These are phyloP conservation scores for Malthinus seriepunctatus DNA, from an alignment of 2,888 invertebrate species.

Conservation along the genomic window DNA sequence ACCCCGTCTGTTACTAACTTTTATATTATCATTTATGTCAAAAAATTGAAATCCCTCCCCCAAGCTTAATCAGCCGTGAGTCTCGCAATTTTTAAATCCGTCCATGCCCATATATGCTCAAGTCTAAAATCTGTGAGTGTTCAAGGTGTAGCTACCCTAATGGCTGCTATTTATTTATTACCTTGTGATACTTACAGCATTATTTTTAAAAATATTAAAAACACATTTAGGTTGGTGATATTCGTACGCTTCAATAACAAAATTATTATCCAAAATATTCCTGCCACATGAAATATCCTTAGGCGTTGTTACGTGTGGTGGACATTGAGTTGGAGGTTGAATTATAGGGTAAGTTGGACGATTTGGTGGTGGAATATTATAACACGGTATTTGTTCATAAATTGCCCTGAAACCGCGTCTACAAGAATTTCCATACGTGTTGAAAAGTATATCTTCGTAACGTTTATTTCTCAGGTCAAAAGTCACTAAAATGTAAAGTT, in stretches of 20 bases:
- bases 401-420: slow-evolving; percentile 54
- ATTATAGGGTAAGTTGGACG: slow-evolving; percentile 12
- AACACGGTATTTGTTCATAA: slow-evolving; percentile 53
- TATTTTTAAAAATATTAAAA: slow-evolving; percentile 31
- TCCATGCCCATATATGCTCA: too few species aligned
- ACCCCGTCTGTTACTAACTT: too few species aligned
- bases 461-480: slow-evolving; percentile 44
- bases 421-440: slow-evolving; percentile 48
- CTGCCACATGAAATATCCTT: slow-evolving; percentile 36
- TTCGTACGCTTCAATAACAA: slow-evolving; percentile 42
- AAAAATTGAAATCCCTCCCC: too few species aligned
- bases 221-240: slow-evolving; percentile 35
- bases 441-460: slow-evolving; percentile 51
- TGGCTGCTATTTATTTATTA: too few species aligned
- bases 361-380: slow-evolving; percentile 6
- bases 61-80: too few species aligned
- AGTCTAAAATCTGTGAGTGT: too few species aligned
- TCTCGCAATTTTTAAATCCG: too few species aligned
- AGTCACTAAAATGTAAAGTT: slow-evolving; percentile 40
- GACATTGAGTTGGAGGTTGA: slow-evolving; percentile 11
- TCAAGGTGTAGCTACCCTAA: too few species aligned
- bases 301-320: slow-evolving; percentile 11
- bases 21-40: too few species aligned
- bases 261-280: slow-evolving; percentile 38
- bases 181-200: slow-evolving; percentile 17